These are phyloP conservation scores for Hystrix brachyura DNA, from an alignment of 2,113 vertebrate species.

Conservation along the genomic window DNA sequence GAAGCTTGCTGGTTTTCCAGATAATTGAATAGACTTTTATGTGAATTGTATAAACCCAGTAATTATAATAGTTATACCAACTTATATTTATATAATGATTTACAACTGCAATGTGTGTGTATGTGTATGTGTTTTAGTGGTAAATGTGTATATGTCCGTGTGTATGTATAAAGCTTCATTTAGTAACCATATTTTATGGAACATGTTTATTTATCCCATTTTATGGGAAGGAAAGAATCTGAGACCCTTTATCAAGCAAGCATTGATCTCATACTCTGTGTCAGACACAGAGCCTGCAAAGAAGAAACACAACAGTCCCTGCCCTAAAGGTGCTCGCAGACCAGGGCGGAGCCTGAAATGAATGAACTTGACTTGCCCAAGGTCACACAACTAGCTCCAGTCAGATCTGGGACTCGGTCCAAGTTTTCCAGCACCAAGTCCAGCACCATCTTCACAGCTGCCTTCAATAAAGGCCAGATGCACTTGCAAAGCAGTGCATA, in stretches of 20 bases:
- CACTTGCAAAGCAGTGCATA: neutral
- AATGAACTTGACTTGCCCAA: conserved; percentile 68
- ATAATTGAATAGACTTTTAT: conserved; percentile 77
- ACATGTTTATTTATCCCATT: conserved; percentile 44
- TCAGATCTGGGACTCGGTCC: conserved; percentile 35
- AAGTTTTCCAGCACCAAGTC: conserved; percentile 35
- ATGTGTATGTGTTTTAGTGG: neutral
- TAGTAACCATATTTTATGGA: conserved; percentile 37
- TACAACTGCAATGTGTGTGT: conserved; percentile 29
- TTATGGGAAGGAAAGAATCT: conserved; percentile 19
- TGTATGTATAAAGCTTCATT: neutral
- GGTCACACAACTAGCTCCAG: conserved; percentile 65
- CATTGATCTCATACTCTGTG: neutral
- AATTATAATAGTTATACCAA: conserved; percentile 64
- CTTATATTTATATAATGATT: conserved; percentile 65
- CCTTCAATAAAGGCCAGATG: conserved; percentile 61
- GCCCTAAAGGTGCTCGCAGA: neutral
- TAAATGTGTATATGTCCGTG: neutral
- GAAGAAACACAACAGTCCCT: conserved; percentile 30
- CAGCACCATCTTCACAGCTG: conserved; percentile 47
- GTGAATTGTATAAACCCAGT: conserved; percentile 68
- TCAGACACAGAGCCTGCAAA: neutral
- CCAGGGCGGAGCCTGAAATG: neutral
- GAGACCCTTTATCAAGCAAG: neutral
- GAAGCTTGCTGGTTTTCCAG: conserved; percentile 53